Evolutionary conservation across 2,797 vertebrate species (phyloP).

Genomic region (Erpetoichthys calabaricus): DNA sequence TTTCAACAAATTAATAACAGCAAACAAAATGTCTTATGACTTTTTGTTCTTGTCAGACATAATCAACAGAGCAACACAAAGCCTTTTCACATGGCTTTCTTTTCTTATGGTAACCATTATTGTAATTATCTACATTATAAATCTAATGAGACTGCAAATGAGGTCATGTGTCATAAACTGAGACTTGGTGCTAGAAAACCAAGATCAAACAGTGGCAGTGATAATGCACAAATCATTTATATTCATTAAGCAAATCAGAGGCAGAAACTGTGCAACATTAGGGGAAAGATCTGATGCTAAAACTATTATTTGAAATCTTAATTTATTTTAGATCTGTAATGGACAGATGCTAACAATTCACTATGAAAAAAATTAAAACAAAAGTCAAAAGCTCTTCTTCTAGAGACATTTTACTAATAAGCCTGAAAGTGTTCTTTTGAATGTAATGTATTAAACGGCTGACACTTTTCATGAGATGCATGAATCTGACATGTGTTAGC

Average conservation of each 20-base stretch:
- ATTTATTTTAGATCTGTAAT: no score
- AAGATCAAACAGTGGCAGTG: constrained; percentile 16
- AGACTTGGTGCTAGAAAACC: constrained; percentile 26
- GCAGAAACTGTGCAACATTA: no score
- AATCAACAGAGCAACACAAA: constrained; percentile 33
- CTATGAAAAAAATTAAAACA: no score
- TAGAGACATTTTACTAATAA: no score
- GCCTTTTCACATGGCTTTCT: constrained; percentile 19
- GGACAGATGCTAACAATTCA: no score
- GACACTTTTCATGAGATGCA: no score
- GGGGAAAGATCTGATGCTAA: no score
- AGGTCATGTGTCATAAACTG: constrained; percentile 21
- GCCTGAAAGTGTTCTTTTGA: no score
- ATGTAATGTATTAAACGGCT: no score
- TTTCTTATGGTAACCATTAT: constrained; percentile 27
- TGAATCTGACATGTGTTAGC: no score
- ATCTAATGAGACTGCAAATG: constrained; percentile 20
- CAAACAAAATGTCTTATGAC: constrained; percentile 1
- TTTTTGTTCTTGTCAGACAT: constrained; percentile 6
- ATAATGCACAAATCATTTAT: constrained; percentile 15
- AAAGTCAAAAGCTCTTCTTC: no score
- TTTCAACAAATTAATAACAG: not conserved
- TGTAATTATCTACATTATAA: constrained; percentile 29
- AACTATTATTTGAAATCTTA: no score
- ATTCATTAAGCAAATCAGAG: constrained; percentile 8